Percentiles rank a stretch among this genome's conserved stretches.
phyloP scores from a whole-genome alignment of 1,140 invertebrate species.

The Phortica variegata region DNA sequence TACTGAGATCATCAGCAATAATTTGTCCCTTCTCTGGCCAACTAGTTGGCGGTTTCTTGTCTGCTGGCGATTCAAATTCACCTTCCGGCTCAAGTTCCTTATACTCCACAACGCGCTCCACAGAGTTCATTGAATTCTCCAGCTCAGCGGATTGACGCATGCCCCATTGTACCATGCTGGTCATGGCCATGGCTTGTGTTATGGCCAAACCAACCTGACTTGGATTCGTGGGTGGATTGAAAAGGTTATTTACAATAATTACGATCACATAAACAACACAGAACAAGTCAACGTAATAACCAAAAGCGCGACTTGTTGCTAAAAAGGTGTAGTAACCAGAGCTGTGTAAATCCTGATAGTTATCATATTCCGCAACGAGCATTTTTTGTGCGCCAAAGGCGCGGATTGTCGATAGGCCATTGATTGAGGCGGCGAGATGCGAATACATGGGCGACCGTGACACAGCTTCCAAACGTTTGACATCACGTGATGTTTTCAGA shows the following conservation, averaged over 20 bases:
- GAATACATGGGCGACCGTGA: constrained; percentile 78
- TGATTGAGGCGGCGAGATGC: constrained; percentile 71
- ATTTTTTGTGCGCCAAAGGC: constrained; percentile 65
- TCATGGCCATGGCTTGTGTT: constrained; percentile 77
- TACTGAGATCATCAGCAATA: constrained; percentile 64
- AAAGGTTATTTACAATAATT: constrained; percentile 65
- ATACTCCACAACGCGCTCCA: constrained; percentile 81
- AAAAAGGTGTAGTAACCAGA: constrained; percentile 77
- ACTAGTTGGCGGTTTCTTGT: constrained; percentile 64
- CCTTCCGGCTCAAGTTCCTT: constrained; percentile 68
- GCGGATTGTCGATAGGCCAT: constrained; percentile 75
- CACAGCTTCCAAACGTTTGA: constrained; percentile 84
- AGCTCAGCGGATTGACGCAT: constrained; percentile 69
- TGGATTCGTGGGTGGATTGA: constrained; percentile 60
- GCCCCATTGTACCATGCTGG: constrained; percentile 67
- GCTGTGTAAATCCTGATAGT: constrained; percentile 68
- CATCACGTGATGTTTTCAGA: constrained; percentile 75
- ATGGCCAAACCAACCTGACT: constrained; percentile 79
- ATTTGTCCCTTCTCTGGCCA: constrained; percentile 76
- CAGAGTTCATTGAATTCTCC: constrained; percentile 74
- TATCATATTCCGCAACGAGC: constrained; percentile 68
- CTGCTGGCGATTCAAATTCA: constrained; percentile 58
- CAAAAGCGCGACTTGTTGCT: constrained; percentile 78
- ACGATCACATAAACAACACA: constrained; percentile 70
- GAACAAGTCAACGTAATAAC: constrained; percentile 72